Evolutionary conservation across 2,888 invertebrate genomes (phyloP), one percentile per base, ranked within the genome.

Genomic region (Drosophila anomalata): DNA sequence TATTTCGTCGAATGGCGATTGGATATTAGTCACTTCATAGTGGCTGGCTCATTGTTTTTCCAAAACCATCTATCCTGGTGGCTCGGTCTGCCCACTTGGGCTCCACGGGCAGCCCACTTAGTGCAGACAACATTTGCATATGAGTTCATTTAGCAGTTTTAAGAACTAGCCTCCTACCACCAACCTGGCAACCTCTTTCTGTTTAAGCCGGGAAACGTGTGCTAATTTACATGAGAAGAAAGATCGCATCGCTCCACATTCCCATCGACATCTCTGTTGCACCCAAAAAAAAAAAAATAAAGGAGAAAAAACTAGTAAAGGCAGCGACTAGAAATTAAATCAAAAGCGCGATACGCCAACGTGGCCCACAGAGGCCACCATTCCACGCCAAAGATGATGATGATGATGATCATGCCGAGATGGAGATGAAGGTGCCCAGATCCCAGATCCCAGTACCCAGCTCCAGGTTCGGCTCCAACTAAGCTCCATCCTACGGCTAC

Each of bases 261-360:
- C 70, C 68, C 80, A 87, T 87, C 87, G 85, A 84, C 85, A 84
- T 82, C 87, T 82, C 61, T 87, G 71, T 87, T 83, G 68, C 55
- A 41, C n/a, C 50, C 41, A 59, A 53, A 67, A 52, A 24, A 14
- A 14, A 14, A 14, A 52, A 52, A 17, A 36, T 14, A 22, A 3
- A 2, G 20, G 20, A 56, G 39, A 17, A 36, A 50, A 53, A 48
- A 50, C 57, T 62, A 50, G 46, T 55, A 57, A 60, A 52, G 78
- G 58, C 87, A 77, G 56, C 76, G 47, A 24, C 48, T 59, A 42
- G 77, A 87, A 88, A 84, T 84, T 84, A 84, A 84, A 84, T 84
- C 84, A 84, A 84, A 84, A 78, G 80, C 83, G 76, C 76, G 88
- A 88, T 88, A 88, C 87, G 88, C 87, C 85, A 87, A 87, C 87